Percentiles rank a stretch among this genome's conserved stretches.
Conservation (phyloP, 2,113 vertebrate genomes). For the Poicephalus meyeri region DNA sequence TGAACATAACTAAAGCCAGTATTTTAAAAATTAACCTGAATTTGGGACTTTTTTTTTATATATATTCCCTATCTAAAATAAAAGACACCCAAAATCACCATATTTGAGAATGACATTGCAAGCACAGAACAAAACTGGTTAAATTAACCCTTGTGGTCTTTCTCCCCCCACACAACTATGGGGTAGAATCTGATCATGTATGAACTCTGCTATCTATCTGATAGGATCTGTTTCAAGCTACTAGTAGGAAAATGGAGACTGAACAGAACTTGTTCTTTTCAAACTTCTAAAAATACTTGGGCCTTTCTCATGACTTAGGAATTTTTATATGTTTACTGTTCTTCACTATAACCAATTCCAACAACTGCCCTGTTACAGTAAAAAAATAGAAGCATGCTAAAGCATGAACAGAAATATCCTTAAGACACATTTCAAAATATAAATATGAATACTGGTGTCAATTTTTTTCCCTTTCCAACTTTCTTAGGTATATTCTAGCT, state of each 20-base stretch:
- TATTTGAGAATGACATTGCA: neutral
- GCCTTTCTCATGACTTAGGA: constrained; percentile 67
- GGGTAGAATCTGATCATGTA: neutral
- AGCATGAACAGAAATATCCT: constrained; percentile 3
- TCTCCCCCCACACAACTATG: neutral
- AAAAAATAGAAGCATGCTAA: constrained; percentile 12
- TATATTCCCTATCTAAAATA: neutral
- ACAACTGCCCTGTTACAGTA: constrained; percentile 40
- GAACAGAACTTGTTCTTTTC: constrained; percentile 36
- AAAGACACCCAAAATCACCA: neutral
- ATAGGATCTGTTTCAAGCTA: neutral
- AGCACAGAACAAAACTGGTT: neutral
- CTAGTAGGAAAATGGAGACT: neutral
- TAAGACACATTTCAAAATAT: constrained; percentile 13
- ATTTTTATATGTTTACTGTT: constrained; percentile 70
- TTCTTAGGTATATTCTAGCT: neutral
- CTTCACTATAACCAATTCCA: constrained; percentile 50
- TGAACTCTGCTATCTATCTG: neutral
- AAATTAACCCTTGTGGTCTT: neutral
- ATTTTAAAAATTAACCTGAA: neutral
- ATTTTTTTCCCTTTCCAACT: neutral
- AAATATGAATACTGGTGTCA: neutral
- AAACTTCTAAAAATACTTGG: constrained; percentile 67
- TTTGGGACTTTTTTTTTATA: neutral
- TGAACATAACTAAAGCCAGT: neutral